Percentiles rank a stretch among this genome's conserved stretches.
Conservation (phyloP, 1,140 invertebrate genomes). For the Trichomalopsis sarcophagae region DNA sequence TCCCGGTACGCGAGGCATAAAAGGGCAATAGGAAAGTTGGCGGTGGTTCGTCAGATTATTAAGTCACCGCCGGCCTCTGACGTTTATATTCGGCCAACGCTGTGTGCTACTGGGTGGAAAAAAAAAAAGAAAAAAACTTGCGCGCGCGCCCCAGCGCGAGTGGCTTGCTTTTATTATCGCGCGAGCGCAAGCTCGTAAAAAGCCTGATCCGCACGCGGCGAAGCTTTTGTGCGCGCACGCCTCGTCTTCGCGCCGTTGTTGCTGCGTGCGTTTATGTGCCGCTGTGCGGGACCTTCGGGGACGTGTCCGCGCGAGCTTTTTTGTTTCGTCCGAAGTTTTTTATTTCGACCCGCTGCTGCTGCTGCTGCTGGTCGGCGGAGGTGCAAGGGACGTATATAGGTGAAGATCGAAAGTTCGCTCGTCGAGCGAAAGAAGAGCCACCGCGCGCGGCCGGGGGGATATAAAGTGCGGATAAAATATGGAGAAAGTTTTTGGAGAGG, state of each 20-base stretch:
- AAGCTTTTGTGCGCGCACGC: not conserved
- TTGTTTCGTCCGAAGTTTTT: not conserved
- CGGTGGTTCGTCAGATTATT: slow-evolving; percentile 41
- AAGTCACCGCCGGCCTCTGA: slow-evolving; percentile 23
- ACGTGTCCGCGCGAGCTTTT: not conserved
- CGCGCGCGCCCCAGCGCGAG: not conserved
- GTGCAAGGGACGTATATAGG: not conserved
- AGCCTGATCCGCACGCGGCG: slow-evolving; percentile 13
- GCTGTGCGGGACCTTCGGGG: not conserved
- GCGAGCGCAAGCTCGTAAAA: slow-evolving; percentile 42
- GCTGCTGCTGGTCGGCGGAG: not conserved
- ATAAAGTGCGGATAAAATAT: slow-evolving; percentile 53
- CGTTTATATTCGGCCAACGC: slow-evolving; percentile 25
- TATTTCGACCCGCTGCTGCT: not conserved
- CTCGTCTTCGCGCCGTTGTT: not conserved
- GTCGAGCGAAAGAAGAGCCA: slow-evolving; percentile 35
- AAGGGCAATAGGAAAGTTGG: slow-evolving; percentile 48
- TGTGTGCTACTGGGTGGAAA: not conserved
- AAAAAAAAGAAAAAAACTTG: not conserved
- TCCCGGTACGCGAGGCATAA: slow-evolving; percentile 16
- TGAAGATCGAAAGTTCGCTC: slow-evolving; percentile 40
- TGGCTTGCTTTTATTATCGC: slow-evolving; percentile 46
- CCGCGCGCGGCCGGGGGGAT: slow-evolving; percentile 5
- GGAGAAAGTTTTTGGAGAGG: slow-evolving; percentile 48
- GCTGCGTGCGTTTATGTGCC: not conserved